phyloP scores from a whole-genome alignment of 2,113 vertebrate species.

The Platysternon megacephalum region DNA sequence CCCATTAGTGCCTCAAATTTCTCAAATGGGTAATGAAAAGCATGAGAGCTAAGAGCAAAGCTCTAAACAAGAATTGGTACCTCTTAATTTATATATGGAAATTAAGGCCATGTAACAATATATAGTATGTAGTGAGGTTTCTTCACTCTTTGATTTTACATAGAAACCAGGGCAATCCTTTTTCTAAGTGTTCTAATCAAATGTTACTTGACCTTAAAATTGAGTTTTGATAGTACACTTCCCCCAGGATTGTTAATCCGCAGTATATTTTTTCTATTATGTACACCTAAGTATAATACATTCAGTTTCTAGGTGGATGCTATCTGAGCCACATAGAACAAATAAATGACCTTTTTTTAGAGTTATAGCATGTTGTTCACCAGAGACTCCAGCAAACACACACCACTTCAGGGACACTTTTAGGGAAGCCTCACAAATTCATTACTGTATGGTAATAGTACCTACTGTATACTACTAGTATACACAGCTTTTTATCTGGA shows the following conservation, averaged over 20 bases:
- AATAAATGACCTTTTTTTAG: neutral
- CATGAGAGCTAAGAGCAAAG: neutral
- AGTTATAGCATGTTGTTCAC: neutral
- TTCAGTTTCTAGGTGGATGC: neutral
- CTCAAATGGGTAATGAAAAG: neutral
- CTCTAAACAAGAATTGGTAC: neutral
- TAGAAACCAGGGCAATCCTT: neutral
- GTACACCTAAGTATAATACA: neutral
- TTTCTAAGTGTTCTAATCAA: neutral
- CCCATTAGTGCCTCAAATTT: neutral
- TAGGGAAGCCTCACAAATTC: neutral
- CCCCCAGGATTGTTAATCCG: neutral
- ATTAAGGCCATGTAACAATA: neutral
- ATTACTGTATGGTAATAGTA: neutral
- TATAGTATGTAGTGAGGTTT: neutral
- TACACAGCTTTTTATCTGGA: neutral
- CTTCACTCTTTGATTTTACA: neutral
- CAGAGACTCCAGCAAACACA: neutral
- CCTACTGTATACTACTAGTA: neutral
- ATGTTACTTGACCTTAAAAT: conserved; percentile 5
- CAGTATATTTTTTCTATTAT: neutral
- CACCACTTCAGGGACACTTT: neutral
- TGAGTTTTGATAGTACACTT: conserved; percentile 3
- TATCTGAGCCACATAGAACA: neutral
- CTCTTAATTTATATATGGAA: rapidly evolving